Conservation (phyloP, 2,113 vertebrate species). For the Aythya baeri region DNA sequence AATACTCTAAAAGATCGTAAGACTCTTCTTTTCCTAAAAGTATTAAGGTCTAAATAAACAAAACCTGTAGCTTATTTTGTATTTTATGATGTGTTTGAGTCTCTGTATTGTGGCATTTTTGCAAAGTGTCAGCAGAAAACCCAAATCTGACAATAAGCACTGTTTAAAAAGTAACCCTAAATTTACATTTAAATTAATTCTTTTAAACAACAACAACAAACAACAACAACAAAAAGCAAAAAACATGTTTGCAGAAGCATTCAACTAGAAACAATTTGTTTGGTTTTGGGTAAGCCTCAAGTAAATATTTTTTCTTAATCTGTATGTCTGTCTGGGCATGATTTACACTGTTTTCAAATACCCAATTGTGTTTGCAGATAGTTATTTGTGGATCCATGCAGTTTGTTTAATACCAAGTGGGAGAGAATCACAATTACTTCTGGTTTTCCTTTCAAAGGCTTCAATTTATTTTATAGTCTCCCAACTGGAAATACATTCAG, state of each 20-base stretch:
- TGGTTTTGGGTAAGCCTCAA: slow-evolving; percentile 58
- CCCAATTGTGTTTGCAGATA: slow-evolving; percentile 53
- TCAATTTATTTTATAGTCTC: slow-evolving; percentile 28
- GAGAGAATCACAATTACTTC: slow-evolving; percentile 52
- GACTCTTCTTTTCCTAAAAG: too few relatives aligned
- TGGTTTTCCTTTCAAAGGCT: slow-evolving; percentile 34
- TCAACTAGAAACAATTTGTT: slow-evolving; percentile 69
- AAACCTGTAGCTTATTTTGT: slow-evolving; percentile 20
- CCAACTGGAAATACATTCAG: slow-evolving; percentile 23
- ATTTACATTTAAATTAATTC: slow-evolving; percentile 73
- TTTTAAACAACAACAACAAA: neutral
- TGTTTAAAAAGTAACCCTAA: slow-evolving; percentile 30
- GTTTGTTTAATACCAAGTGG: slow-evolving; percentile 56
- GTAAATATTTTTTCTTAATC: slow-evolving; percentile 74
- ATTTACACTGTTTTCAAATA: slow-evolving; percentile 68
- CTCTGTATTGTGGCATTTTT: neutral
- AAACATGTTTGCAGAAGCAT: slow-evolving; percentile 40
- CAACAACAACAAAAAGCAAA: neutral
- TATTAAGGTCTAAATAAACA: neutral
- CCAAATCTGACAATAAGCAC: slow-evolving; percentile 58
- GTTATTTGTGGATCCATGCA: slow-evolving; percentile 61
- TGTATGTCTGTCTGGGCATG: slow-evolving; percentile 62
- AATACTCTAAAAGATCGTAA: neutral
- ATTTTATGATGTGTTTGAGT: neutral
- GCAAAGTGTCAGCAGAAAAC: slow-evolving; percentile 7